Conservation (phyloP, 2,888 invertebrate species). For the Parapristionchus giblindavisi region DNA sequence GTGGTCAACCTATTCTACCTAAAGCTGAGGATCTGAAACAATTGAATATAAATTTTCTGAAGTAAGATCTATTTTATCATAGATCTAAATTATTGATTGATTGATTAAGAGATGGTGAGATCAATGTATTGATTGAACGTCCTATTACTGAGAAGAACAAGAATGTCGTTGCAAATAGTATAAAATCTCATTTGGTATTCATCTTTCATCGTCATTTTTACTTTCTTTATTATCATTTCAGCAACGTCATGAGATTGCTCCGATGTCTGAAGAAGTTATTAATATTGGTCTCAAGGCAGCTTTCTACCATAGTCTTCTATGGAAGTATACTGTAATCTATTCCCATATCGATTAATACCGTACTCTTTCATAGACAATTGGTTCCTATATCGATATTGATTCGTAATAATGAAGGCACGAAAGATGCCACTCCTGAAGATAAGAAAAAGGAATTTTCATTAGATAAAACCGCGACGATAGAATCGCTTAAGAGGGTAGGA, state of each 20-base stretch:
- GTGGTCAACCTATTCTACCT: constrained; percentile 2
- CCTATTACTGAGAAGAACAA: constrained; percentile 3
- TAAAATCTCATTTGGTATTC: constrained; percentile 26
- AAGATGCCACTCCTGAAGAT: too few species aligned
- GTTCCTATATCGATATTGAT: not conserved
- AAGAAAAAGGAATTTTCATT: too few species aligned
- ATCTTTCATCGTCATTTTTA: too few species aligned
- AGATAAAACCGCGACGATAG: too few species aligned
- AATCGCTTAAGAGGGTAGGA: too few species aligned
- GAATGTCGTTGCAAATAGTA: not conserved
- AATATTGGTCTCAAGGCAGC: constrained; percentile 9
- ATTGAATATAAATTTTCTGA: constrained; percentile 24
- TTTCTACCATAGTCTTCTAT: not conserved
- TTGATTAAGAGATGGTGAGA: constrained; percentile 22
- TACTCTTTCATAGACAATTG: not conserved
- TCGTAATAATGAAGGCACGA: too few species aligned
- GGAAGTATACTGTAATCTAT: not conserved
- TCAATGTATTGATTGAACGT: constrained; percentile 12
- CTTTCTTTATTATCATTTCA: too few species aligned
- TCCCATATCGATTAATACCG: not conserved
- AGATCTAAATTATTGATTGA: constrained; percentile 7
- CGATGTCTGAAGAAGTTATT: constrained; percentile 20
- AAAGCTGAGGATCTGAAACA: constrained; percentile 1
- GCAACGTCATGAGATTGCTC: constrained; percentile 2
- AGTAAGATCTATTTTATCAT: not conserved